phyloP scores from a whole-genome alignment of 1,140 invertebrate genomes.

The Drosophila hydei region DNA sequence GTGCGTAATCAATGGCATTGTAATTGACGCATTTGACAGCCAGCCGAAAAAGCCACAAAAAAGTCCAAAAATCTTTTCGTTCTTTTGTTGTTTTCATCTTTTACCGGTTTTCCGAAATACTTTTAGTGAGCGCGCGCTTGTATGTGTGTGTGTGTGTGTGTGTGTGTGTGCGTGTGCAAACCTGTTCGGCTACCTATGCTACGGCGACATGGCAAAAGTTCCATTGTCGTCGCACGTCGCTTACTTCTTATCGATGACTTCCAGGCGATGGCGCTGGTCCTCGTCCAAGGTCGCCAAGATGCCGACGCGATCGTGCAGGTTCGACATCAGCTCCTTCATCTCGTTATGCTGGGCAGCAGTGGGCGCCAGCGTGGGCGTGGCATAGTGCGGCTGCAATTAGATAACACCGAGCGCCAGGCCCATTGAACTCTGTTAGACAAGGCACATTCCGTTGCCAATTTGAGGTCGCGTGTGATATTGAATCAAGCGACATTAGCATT shows the following conservation, averaged over 20 bases:
- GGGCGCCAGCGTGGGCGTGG: not conserved
- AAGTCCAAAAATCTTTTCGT: constrained; percentile 3
- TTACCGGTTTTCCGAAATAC: constrained; percentile 43
- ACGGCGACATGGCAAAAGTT: constrained; percentile 19
- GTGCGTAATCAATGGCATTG: constrained; percentile 26
- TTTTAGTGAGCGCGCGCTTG: not conserved
- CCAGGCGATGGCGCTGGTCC: constrained; percentile 83
- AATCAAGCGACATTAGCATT: not conserved
- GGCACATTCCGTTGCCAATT: not conserved
- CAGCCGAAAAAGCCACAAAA: constrained; percentile 3
- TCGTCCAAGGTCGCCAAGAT: constrained; percentile 83
- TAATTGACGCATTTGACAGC: constrained; percentile 9
- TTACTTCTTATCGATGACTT: constrained; percentile 85
- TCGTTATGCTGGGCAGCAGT: constrained; percentile 28
- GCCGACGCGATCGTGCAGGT: constrained; percentile 83
- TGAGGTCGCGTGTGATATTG: not conserved
- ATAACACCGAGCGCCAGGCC: not conserved
- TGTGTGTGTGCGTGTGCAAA: constrained; percentile 23
- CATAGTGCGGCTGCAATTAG: constrained; percentile 14
- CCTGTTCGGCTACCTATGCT: constrained; percentile 23
- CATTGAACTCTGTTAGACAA: not conserved
- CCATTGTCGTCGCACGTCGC: constrained; percentile 31
- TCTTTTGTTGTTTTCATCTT: constrained; percentile 18
- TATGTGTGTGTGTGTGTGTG: constrained; percentile 10
- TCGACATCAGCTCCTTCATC: constrained; percentile 68